Evolutionary conservation across 2,113 vertebrate genomes (phyloP).

Genomic region (Blennius ocellaris): DNA sequence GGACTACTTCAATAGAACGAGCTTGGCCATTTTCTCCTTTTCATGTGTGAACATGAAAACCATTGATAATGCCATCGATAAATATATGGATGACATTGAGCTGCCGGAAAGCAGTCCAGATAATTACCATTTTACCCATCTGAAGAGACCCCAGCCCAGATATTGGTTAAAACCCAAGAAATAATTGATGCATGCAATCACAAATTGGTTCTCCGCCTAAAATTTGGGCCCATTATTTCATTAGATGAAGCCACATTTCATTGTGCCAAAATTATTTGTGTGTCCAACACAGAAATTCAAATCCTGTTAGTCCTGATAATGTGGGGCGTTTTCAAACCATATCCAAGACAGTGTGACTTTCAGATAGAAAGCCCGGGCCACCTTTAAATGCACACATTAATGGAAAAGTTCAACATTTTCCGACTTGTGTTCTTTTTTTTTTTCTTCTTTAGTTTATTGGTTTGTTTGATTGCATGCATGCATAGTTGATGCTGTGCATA

Average conservation of each 20-base stretch:
- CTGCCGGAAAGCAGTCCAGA: slow-evolving; percentile 64
- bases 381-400: slow-evolving; percentile 63
- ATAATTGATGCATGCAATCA: slow-evolving; percentile 87
- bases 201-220: slow-evolving; percentile 86
- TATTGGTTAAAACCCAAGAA: slow-evolving; percentile 83
- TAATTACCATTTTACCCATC: slow-evolving; percentile 81
- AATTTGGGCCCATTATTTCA: slow-evolving; percentile 85
- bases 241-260: slow-evolving; percentile 81
- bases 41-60: slow-evolving; percentile 41
- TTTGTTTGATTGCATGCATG: slow-evolving; percentile 52
- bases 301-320: slow-evolving; percentile 81
- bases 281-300: slow-evolving; percentile 84
- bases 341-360: slow-evolving; percentile 65
- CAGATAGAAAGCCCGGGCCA: slow-evolving; percentile 53
- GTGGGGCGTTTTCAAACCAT: slow-evolving; percentile 58
- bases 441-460: slow-evolving; percentile 21
- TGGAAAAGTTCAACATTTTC: slow-evolving; percentile 16
- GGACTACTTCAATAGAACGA: slow-evolving; percentile 3
- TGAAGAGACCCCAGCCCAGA: slow-evolving; percentile 74
- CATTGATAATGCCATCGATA: slow-evolving; percentile 52
- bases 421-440: neutral
- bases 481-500: slow-evolving; percentile 32
- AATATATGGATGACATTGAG: slow-evolving; percentile 68
- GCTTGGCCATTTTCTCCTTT: slow-evolving; percentile 23
- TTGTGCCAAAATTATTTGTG: slow-evolving; percentile 83